These are phyloP conservation scores for Drosophila mayaguana DNA, from an alignment of 2,888 invertebrate genomes.

Conservation along the genomic window DNA sequence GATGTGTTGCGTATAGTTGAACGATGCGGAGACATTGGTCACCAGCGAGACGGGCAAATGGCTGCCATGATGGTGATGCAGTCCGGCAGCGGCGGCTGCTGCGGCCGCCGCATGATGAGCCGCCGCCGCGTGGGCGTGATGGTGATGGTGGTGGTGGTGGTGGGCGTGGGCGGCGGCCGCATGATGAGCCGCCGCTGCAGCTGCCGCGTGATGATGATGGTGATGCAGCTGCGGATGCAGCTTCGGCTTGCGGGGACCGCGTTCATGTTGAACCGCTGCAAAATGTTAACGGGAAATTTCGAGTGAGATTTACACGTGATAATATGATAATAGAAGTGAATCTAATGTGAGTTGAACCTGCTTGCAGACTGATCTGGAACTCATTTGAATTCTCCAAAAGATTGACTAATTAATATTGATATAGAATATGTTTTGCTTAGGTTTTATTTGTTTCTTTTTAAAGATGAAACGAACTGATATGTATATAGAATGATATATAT, in stretches of 20 bases:
- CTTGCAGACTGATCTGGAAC: too few relatives aligned
- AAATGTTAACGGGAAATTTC: background rate
- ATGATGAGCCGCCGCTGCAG: constrained; percentile 65
- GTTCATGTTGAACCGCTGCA: constrained; percentile 97
- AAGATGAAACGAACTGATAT: too few relatives aligned
- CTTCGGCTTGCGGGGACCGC: constrained; percentile 97
- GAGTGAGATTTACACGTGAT: background rate
- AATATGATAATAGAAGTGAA: background rate
- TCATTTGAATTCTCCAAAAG: too few relatives aligned
- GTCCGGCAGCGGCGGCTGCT: constrained; percentile 75
- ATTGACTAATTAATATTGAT: too few relatives aligned
- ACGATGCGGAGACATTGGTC: constrained; percentile 85
- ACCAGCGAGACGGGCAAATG: constrained; percentile 85
- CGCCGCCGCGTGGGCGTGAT: constrained; percentile 77
- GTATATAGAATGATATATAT: too few relatives aligned
- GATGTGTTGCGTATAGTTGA: constrained; percentile 85
- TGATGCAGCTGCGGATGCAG: constrained; percentile 87
- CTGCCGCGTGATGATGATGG: constrained; percentile 80
- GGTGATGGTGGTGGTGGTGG: constrained; percentile 75
- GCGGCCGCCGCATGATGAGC: constrained; percentile 79
- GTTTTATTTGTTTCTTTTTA: too few relatives aligned
- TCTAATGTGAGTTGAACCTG: background rate
- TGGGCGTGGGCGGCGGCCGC: constrained; percentile 70
- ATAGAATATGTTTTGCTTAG: too few relatives aligned
- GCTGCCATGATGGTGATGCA: constrained; percentile 80